Percentiles rank a stretch among this genome's conserved stretches.
Evolutionary conservation across 2,113 vertebrate species (phyloP).

Genomic region (Proterorhinus semilunaris): DNA sequence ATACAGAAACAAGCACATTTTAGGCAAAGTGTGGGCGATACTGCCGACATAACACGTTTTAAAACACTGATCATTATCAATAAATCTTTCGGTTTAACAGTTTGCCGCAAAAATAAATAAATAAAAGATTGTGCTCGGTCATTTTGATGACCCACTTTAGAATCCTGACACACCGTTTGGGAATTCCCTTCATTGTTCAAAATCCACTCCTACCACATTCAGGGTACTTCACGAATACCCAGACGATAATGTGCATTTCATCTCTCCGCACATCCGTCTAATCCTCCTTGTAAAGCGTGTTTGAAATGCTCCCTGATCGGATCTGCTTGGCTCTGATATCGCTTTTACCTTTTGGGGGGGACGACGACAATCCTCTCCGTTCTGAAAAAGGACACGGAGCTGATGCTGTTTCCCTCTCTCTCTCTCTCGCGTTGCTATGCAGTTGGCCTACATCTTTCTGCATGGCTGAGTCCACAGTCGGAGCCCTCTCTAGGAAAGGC

Average conservation of each 20-base stretch:
- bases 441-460: slow-evolving; percentile 75
- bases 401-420: slow-evolving; percentile 32
- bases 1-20: no score
- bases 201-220: not conserved
- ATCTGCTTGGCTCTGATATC: slow-evolving; percentile 7
- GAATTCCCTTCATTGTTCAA: no score
- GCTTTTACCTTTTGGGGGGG: slow-evolving; percentile 8
- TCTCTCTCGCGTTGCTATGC: slow-evolving; percentile 51
- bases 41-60: no score
- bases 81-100: no score
- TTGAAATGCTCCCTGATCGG: not conserved
- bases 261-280: not conserved
- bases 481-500: slow-evolving; percentile 47
- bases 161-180: no score
- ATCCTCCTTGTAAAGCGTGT: not conserved
- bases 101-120: no score
- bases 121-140: no score
- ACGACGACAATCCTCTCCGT: slow-evolving; percentile 41
- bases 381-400: slow-evolving; percentile 38
- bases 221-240: not conserved
- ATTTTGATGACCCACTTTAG: no score
- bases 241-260: not conserved
- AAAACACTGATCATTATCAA: no score
- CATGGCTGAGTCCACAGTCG: slow-evolving; percentile 62
- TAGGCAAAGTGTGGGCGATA: no score